Base-by-base conservation (phyloP, 2,113 vertebrate species). In the Columba livia region DNA sequence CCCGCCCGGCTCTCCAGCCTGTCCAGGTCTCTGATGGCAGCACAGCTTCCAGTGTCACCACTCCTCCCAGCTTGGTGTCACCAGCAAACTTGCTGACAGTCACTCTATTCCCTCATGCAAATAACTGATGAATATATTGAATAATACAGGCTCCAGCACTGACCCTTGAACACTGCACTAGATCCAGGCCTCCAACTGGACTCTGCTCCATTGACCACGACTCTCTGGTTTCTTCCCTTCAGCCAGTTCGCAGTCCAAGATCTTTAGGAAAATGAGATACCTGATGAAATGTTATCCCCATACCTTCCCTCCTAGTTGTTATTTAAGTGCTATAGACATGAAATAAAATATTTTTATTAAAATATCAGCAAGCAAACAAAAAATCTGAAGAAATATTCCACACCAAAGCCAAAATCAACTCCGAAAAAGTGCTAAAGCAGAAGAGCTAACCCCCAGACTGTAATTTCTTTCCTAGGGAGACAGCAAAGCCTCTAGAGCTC, bases 311-410 rank as follows among this genome's bases (percentile, higher is more conserved):
- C 69, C 16, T 34, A 54, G 88, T 90, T 86, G 78, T 62, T 94
- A 95, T 90, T 77, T 67, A 84, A 96, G 90, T 31, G 78, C 47
- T 47, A 9, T 2, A 90, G 72, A 24, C 60, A 74, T 3, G 32
- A 92, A 94, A 88, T 95, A 48, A 71, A 93, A 66, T 36, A 84
- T 92, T 93, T 96, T 95, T 70, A 96, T 97, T 93, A 96, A 96
- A 95, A 93, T 67, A 40, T 51, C n/a, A 6, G 47, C 51, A 60
- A 70, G 85, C 88, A 95, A 95, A 80, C 88, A 89, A 51, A 83
- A 71, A 77, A 17, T 70, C 62, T 47, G 56, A 88, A 1, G 2
- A 74, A 56, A 54, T 83, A 78, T 78, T 84, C 64, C 69, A 58
- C 32, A 78, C 42, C 10, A 90, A 95, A 95, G 64, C 79, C 75